Evolutionary conservation across 2,888 invertebrate species (phyloP).

Genomic region (Petrolisthes cinctipes): DNA sequence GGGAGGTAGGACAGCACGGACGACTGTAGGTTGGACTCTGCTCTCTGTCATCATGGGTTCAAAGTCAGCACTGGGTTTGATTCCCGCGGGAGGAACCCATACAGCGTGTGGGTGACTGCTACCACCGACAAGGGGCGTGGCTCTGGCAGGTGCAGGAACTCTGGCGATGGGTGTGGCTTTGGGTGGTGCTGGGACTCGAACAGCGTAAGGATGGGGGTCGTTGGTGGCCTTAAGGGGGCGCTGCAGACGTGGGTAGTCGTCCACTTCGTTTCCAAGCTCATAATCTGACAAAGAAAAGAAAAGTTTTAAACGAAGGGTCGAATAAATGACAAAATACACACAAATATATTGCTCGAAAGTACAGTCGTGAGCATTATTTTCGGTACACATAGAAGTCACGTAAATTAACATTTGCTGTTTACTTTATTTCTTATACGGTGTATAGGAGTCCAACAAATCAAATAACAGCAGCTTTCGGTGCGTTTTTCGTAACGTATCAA

Average conservation of each 20-base stretch:
- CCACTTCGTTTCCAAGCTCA: conserved; percentile 45
- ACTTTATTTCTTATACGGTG: too few species aligned
- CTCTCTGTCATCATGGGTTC: conserved; percentile 51
- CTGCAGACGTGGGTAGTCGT: conserved; percentile 11
- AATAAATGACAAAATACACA: too few species aligned
- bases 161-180: conserved; percentile 23
- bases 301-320: too few species aligned
- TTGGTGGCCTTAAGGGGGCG: conserved; percentile 5
- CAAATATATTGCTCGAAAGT: too few species aligned
- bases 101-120: conserved; percentile 42
- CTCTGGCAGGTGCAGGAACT: conserved; percentile 26
- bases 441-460: too few species aligned
- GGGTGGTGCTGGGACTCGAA: conserved; percentile 36
- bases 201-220: conserved; percentile 48
- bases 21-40: neutral
- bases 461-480: too few species aligned
- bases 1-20: conserved; percentile 2
- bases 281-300: conserved; percentile 26
- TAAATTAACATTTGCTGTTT: too few species aligned
- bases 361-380: too few species aligned
- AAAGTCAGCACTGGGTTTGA: conserved; percentile 42
- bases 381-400: too few species aligned
- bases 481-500: too few species aligned
- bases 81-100: conserved; percentile 32
- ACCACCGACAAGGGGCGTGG: neutral